Percentiles rank a stretch among this genome's conserved stretches.
phyloP scores from a whole-genome alignment of 2,113 vertebrate species.

The Forbesichthys papilliferus region DNA sequence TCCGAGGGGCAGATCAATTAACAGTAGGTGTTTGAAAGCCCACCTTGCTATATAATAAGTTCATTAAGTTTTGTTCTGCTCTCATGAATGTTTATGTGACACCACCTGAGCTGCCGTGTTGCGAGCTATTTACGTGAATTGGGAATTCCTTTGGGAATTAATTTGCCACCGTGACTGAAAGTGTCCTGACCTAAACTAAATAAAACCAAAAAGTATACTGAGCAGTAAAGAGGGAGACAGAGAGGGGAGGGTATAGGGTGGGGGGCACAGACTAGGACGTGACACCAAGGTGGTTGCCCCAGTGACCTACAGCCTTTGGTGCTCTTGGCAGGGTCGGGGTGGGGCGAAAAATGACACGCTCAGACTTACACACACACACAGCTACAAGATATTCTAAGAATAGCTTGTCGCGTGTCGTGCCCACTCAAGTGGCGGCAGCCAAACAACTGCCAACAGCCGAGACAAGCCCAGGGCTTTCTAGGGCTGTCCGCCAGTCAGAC shows the following conservation, averaged over 20 bases:
- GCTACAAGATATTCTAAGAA: constrained; percentile 38
- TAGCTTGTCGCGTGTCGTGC: constrained; percentile 3
- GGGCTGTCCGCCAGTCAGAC: not conserved
- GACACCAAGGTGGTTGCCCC: not conserved
- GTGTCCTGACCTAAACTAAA: no score
- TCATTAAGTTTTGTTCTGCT: no score
- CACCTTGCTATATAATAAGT: no score
- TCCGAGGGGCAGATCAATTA: no score
- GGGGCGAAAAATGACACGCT: not conserved
- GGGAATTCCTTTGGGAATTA: not conserved
- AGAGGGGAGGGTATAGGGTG: not conserved
- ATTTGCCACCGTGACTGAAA: no score
- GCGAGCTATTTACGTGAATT: no score
- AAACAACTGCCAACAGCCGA: constrained; percentile 22
- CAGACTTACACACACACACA: not conserved
- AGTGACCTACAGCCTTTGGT: constrained; percentile 36
- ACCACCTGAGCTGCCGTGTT: no score
- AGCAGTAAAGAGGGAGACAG: no score
- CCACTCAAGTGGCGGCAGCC: constrained; percentile 29
- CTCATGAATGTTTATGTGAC: no score
- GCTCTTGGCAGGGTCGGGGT: constrained; percentile 6
- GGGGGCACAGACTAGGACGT: not conserved
- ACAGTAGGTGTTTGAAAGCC: no score
- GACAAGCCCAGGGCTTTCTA: constrained; percentile 1
- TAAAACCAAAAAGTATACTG: no score